A percentile compares a stretch with the other conserved stretches of the same genome.
Evolutionary conservation across 2,888 invertebrate genomes (phyloP).

Genomic region (Adelphocoris suturalis): DNA sequence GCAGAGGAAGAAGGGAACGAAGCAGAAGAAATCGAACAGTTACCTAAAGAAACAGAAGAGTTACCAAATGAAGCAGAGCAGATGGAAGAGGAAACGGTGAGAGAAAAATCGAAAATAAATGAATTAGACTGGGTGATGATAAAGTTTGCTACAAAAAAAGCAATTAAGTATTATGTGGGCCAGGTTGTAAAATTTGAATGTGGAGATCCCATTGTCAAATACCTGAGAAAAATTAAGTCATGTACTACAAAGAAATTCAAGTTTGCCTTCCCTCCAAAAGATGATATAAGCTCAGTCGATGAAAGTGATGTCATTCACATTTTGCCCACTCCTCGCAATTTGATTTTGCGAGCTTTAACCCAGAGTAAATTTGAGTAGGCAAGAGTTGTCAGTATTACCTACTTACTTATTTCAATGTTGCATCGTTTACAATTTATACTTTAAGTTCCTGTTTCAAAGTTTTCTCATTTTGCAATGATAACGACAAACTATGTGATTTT

Average conservation of each 20-base stretch:
- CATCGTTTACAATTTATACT: too few relatives aligned
- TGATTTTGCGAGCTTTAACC: slow-evolving; percentile 8
- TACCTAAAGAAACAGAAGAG: not conserved
- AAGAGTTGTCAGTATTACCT: too few relatives aligned
- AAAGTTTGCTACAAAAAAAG: not conserved
- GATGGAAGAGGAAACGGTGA: not conserved
- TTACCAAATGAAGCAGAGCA: not conserved
- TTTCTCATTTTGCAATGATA: too few relatives aligned
- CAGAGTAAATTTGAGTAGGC: too few relatives aligned
- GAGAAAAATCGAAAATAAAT: not conserved
- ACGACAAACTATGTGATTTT: too few relatives aligned
- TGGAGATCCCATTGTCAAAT: not conserved
- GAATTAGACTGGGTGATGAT: not conserved
- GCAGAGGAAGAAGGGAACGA: not conserved
- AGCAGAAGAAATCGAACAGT: too few relatives aligned
- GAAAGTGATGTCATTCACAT: not conserved
- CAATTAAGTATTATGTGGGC: not conserved
- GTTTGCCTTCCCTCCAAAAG: slow-evolving; percentile 15
- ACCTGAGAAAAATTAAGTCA: not conserved
- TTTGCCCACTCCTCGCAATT: not conserved
- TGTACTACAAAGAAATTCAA: slow-evolving; percentile 7
- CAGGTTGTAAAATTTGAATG: not conserved
- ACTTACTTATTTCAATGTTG: too few relatives aligned
- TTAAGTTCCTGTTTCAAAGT: too few relatives aligned
- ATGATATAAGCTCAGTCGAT: not conserved